Evolutionary conservation across 1,140 invertebrate species (phyloP), one percentile per base, ranked within the genome.

Genomic region (Heterodera schachtii): DNA sequence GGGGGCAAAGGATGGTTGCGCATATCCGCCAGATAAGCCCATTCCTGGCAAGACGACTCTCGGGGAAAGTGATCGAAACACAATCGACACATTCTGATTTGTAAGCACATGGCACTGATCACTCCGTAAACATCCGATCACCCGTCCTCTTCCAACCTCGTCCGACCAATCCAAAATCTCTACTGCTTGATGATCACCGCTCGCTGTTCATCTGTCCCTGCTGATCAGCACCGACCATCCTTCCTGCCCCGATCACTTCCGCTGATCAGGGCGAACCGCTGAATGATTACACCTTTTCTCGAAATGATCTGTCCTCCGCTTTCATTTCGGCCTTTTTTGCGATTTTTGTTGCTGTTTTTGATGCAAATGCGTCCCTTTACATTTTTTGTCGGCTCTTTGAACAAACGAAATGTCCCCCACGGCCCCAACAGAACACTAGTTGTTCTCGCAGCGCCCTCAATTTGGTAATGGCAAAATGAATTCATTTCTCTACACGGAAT

Each of bases 391-490:
- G 9, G 31, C 41, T 41, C 41, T 16, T 43, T 41, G 69, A 41
- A 71, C 31, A 11, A 71, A 31, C 3, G 31, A 7, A 43, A 43
- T 31, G 0, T 46, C 31, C 31, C 31, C 31, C 31, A 31, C 52
- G 75, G 69, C 69, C 31, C 11, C 1, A 86, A 86, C 73, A 57
- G 85, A 41, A 88, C 87, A 16, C 71, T 87, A 41, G 71, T 87
- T 46, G 87, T 87, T 46, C 44, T 87, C 47, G 84, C 82, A 3
- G 86, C 86, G 21, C 86, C 86, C 13, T 88, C 87, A 16, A 78
- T 87, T 47, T 87, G 86, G 86, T 86, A 81, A 66, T 75, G 41
- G 21, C 21, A 2, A 19, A 21, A 49, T 52, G 41, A 11, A 71
- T 46, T 57, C 43, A 60, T 31, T 70, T 64, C 6, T 13, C 3